A percentile compares a stretch with the other conserved stretches of the same genome.
phyloP scores from a whole-genome alignment of 1,140 invertebrate species.

The Penaeus chinensis region DNA sequence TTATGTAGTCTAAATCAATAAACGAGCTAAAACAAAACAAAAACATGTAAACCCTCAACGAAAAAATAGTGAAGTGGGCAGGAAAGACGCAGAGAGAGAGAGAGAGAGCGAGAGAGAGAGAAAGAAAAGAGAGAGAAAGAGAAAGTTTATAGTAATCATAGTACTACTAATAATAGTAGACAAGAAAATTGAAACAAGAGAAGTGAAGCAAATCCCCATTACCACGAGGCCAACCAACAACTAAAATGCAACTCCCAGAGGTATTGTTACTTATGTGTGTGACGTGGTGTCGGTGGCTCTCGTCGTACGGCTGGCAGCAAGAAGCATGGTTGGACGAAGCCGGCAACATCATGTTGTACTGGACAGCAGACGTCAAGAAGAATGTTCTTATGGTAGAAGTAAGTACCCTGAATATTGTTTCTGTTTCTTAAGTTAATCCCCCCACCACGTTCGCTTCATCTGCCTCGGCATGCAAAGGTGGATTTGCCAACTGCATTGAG shows the following conservation, averaged over 20 bases:
- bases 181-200: neutral
- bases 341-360: slow-evolving; percentile 38
- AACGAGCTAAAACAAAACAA: no score
- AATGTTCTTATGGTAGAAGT: slow-evolving; percentile 49
- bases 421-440: no score
- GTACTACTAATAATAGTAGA: neutral
- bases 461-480: no score
- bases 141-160: neutral
- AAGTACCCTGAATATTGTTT: neutral
- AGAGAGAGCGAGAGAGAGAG: slow-evolving; percentile 2
- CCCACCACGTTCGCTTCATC: no score
- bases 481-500: no score
- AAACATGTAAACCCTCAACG: no score
- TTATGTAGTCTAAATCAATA: no score
- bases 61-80: no score
- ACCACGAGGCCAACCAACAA: neutral
- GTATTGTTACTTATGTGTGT: slow-evolving; percentile 14
- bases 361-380: slow-evolving; percentile 48
- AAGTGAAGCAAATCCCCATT: neutral
- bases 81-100: slow-evolving; percentile 16
- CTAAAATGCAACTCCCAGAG: slow-evolving; percentile 31
- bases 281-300: slow-evolving; percentile 24
- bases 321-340: slow-evolving; percentile 36
- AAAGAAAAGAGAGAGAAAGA: neutral
- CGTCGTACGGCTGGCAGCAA: slow-evolving; percentile 40